phyloP scores from a whole-genome alignment of 2,888 invertebrate genomes.

The Drosophila borborema region DNA sequence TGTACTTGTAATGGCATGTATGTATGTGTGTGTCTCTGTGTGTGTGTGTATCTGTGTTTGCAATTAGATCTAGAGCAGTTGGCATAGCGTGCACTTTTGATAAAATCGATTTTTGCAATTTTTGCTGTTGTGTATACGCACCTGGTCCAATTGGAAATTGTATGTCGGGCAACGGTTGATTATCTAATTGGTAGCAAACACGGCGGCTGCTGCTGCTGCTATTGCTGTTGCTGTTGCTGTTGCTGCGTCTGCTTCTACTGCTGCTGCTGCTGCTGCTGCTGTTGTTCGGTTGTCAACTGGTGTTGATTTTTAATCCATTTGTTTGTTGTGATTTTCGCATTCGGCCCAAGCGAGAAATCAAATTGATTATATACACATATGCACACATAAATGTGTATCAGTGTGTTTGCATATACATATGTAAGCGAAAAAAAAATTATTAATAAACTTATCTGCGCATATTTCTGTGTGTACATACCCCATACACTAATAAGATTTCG shows the following conservation, averaged over 20 bases:
- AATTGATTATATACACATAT: conserved; percentile 29
- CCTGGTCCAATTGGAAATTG: conserved; percentile 30
- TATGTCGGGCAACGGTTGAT: conserved; percentile 20
- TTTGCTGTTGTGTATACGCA: conserved; percentile 30
- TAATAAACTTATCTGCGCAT: conserved; percentile 66
- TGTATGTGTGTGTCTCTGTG: background rate
- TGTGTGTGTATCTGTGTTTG: conserved; percentile 1
- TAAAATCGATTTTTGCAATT: conserved; percentile 41
- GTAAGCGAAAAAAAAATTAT: conserved; percentile 48
- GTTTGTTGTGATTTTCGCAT: conserved; percentile 50
- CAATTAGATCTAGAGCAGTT: conserved; percentile 32
- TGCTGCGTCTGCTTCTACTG: conserved; percentile 6
- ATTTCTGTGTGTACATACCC: conserved; percentile 44
- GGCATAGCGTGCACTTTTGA: conserved; percentile 22
- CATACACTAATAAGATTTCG: conserved; percentile 16
- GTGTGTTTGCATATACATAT: conserved; percentile 1
- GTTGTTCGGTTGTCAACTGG: conserved; percentile 32
- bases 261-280: conserved; percentile 15
- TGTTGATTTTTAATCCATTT: conserved; percentile 33
- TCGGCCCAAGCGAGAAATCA: conserved; percentile 19
- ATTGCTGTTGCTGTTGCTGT: conserved; percentile 2
- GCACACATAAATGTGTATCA: background rate
- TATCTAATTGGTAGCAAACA: conserved; percentile 43
- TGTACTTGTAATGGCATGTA: background rate
- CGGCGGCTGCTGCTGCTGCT: conserved; percentile 3